These are phyloP conservation scores for Sapayoa aenigma DNA, from an alignment of 2,113 vertebrate genomes.

Conservation along the genomic window DNA sequence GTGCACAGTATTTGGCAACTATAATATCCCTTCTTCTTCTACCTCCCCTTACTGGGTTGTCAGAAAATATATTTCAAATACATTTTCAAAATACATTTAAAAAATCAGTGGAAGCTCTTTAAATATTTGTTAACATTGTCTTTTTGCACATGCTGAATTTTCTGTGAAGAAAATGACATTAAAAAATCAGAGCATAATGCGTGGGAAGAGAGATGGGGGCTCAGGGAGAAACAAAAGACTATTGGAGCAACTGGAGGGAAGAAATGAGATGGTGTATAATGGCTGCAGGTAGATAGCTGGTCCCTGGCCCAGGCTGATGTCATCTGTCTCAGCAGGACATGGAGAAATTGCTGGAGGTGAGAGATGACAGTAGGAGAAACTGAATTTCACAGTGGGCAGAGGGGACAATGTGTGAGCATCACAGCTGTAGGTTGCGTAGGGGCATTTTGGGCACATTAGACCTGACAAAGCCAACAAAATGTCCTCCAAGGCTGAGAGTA, in stretches of 20 bases:
- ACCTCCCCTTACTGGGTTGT: neutral
- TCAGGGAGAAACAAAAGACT: neutral
- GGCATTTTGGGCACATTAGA: neutral
- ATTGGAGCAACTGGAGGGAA: neutral
- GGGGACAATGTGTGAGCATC: neutral
- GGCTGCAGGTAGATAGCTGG: neutral
- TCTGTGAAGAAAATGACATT: neutral
- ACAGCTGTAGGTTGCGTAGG: neutral
- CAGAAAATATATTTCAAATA: neutral
- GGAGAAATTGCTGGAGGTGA: neutral
- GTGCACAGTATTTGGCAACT: neutral
- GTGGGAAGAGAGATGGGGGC: neutral
- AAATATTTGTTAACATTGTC: neutral
- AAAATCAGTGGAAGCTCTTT: neutral
- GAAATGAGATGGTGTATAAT: neutral
- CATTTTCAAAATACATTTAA: neutral
- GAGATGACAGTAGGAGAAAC: neutral
- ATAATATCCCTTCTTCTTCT: neutral
- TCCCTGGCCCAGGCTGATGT: rapidly evolving
- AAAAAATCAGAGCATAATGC: neutral
- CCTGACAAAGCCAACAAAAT: neutral
- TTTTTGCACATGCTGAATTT: neutral
- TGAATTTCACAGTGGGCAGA: neutral
- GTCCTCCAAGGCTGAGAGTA: neutral
- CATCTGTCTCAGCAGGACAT: neutral